A percentile compares a stretch with the other conserved stretches of the same genome.
phyloP scores from a whole-genome alignment of 2,888 invertebrate species.

The Ichneumoninae sp. region DNA sequence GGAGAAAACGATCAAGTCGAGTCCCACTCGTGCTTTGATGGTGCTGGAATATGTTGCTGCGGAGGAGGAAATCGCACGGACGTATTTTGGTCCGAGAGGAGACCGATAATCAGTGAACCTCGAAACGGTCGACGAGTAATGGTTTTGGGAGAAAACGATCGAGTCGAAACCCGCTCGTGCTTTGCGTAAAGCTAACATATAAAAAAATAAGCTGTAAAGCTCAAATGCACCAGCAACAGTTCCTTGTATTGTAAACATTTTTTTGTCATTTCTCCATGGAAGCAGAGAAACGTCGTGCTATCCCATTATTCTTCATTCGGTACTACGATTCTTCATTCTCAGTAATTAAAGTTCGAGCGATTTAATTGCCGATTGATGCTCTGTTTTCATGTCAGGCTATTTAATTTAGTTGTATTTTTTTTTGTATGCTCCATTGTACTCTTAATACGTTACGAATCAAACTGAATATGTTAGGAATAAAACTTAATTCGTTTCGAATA shows the following conservation, averaged over 20 bases:
- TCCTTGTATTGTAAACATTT: not conserved
- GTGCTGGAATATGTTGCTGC: slow-evolving; percentile 35
- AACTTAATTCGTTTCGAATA: not conserved
- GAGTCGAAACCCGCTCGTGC: slow-evolving; percentile 12
- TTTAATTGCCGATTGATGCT: not conserved
- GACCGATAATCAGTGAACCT: slow-evolving; percentile 52
- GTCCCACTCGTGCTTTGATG: not conserved
- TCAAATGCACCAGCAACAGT: not conserved
- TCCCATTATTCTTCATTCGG: not conserved
- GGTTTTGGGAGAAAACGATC: slow-evolving; percentile 52
- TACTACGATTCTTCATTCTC: not conserved
- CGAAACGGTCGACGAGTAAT: slow-evolving; percentile 58
- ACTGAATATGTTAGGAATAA: not conserved
- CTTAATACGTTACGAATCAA: not conserved
- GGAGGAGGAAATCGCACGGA: slow-evolving; percentile 26
- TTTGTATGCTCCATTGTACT: not conserved
- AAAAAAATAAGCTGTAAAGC: not conserved
- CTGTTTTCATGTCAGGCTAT: not conserved
- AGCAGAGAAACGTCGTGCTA: not conserved
- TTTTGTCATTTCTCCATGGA: not conserved
- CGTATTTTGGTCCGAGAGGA: slow-evolving; percentile 42
- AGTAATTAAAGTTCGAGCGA: not conserved
- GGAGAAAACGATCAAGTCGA: slow-evolving; percentile 47
- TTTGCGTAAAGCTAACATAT: not conserved
- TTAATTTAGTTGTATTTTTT: not conserved